Percentiles rank a stretch among this genome's conserved stretches.
Evolutionary conservation across 2,113 vertebrate species (phyloP).

Genomic region (Mormoops blainvillei): DNA sequence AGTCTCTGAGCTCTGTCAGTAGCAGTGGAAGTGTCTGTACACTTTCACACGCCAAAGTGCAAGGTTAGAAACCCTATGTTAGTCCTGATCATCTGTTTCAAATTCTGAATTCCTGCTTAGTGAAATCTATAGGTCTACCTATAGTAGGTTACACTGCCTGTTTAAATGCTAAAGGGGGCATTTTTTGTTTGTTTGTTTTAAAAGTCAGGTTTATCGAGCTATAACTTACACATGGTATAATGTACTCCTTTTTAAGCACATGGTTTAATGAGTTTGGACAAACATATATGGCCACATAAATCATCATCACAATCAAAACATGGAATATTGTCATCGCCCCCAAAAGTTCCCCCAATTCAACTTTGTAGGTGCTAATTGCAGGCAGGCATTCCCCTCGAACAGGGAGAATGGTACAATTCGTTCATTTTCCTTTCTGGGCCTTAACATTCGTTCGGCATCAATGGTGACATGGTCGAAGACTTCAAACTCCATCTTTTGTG

Average conservation of each 20-base stretch:
- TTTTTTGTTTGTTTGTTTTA: background rate
- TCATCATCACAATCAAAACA: background rate
- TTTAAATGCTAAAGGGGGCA: background rate
- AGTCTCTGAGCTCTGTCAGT: background rate
- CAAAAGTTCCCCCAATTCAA: background rate
- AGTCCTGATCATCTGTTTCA: background rate
- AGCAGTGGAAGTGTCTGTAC: no score
- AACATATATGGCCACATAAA: background rate
- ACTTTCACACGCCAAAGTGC: background rate
- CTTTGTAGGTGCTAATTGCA: background rate
- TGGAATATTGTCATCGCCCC: background rate
- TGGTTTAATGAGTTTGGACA: background rate
- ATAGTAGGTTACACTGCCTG: background rate
- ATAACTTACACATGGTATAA: background rate
- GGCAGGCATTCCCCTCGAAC: background rate
- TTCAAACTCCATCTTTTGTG: background rate
- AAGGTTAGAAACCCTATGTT: background rate
- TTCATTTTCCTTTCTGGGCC: background rate
- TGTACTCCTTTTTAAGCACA: background rate
- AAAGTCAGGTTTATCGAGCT: background rate
- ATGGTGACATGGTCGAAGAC: fast-evolving
- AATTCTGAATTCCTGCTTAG: background rate
- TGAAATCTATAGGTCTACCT: background rate
- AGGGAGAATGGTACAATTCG: no score
- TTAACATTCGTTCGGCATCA: background rate